Evolutionary conservation across 2,888 invertebrate species (phyloP), one percentile per base, ranked within the genome.

Genomic region (Meliscaeva auricollis): DNA sequence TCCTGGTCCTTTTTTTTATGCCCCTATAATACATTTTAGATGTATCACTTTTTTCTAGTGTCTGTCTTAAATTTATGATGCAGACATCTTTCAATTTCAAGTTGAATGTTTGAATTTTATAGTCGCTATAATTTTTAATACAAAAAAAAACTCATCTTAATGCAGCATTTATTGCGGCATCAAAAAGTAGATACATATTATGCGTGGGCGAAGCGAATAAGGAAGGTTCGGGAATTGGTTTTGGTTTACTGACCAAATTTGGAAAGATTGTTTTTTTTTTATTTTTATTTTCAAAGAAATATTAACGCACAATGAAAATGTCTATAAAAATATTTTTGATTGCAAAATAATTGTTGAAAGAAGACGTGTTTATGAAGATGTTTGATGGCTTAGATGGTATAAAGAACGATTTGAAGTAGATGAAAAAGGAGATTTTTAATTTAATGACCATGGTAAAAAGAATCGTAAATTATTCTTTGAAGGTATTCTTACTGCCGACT

Each of bases 31-130:
- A 69, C 73, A 50, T 60, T 44, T 32, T 15, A 32, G 15, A 62
- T 7, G 4, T 44, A 26, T 22, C 13, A 26, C 35, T 70, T 41
- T 7, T 46, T 15, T 54, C n/a, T n/a, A n/a, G n/a, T n/a, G n/a
- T 54, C 41, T 50, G 17, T 46, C 22, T 41, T 11, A 11, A 74
- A 74, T 79, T 83, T 83, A 75, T 48, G 64, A 66, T 38, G 78
- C 79, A 79, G 75, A 75, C 79, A 60, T 72, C 79, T 66, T 79
- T 75, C 75, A 79, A 84, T 79, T 84, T 75, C 41, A 70, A 64
- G 78, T 70, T 50, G 44, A 68, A 56, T 56, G 60, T 30, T 80
- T 77, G 46, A 48, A 41, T 81, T 84, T 84, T 79, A 84, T 76
- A 58, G 70, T 54, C 44, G 58, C 38, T 38, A 84, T 84, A 58